A percentile compares a stretch with the other conserved stretches of the same genome.
phyloP scores from a whole-genome alignment of 2,888 invertebrate species.

The Ochropacha duplaris region DNA sequence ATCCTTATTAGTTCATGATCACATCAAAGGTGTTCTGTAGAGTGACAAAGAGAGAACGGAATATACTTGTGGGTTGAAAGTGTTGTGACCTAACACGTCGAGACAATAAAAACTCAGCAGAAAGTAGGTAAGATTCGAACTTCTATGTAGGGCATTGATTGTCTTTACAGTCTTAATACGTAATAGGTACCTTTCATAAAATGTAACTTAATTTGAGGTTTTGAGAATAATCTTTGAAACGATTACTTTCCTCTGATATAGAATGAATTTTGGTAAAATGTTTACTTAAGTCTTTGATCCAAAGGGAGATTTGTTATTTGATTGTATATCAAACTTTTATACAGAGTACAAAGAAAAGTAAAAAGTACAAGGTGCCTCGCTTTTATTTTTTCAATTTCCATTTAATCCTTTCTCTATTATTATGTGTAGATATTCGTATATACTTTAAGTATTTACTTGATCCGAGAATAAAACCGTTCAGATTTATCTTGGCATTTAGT shows the following conservation, averaged over 20 bases:
- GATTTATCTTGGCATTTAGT: background rate
- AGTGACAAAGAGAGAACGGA: background rate
- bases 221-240: no score
- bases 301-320: no score
- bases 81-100: conserved; percentile 1
- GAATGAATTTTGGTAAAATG: no score
- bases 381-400: background rate
- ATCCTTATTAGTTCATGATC: background rate
- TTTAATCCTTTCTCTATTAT: background rate
- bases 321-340: background rate
- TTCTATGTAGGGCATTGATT: background rate
- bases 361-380: background rate
- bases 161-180: no score
- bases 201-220: no score
- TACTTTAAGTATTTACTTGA: background rate
- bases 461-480: background rate
- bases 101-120: background rate
- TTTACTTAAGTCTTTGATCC: no score
- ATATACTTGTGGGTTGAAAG: background rate
- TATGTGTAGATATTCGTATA: background rate
- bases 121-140: conserved; percentile 1
- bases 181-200: no score
- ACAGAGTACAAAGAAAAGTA: no score
- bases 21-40: background rate
- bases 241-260: no score